phyloP scores from a whole-genome alignment of 2,888 invertebrate species.

The Megamerina dolium region DNA sequence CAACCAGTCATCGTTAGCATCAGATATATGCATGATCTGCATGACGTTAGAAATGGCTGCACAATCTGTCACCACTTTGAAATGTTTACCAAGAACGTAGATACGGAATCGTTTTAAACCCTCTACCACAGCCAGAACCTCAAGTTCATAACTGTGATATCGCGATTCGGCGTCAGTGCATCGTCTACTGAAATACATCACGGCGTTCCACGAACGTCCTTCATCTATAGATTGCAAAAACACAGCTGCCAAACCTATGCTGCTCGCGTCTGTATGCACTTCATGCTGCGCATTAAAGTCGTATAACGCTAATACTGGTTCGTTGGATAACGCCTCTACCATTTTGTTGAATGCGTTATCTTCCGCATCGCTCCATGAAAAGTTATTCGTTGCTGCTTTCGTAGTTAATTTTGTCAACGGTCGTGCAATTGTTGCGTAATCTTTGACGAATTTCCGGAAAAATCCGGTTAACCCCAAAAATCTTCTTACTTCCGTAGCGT shows the following conservation, averaged over 20 bases:
- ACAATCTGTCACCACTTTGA: constrained; percentile 16
- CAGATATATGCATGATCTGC: constrained; percentile 3
- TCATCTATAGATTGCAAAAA: constrained; percentile 6
- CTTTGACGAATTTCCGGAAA: constrained; percentile 17
- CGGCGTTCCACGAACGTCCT: constrained; percentile 9
- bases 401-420: constrained; percentile 20
- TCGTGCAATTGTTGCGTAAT: constrained; percentile 15
- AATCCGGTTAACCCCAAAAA: constrained; percentile 20
- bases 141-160: constrained; percentile 35
- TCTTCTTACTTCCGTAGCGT: constrained; percentile 12
- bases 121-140: constrained; percentile 36
- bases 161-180: constrained; percentile 14
- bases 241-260: constrained; percentile 9
- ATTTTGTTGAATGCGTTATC: too few relatives aligned
- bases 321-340: too few relatives aligned
- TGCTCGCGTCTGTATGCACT: too few relatives aligned
- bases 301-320: too few relatives aligned
- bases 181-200: constrained; percentile 16
- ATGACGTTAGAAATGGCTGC: constrained; percentile 13
- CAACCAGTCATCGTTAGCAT: constrained; percentile 13
- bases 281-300: too few relatives aligned
- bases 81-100: constrained; percentile 31
- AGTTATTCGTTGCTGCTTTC: constrained; percentile 6
- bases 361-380: not conserved
- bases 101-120: constrained; percentile 35